A percentile compares a stretch with the other conserved stretches of the same genome.
Conservation (phyloP, 1,140 invertebrate genomes). For the Pachypeltis micranthus region DNA sequence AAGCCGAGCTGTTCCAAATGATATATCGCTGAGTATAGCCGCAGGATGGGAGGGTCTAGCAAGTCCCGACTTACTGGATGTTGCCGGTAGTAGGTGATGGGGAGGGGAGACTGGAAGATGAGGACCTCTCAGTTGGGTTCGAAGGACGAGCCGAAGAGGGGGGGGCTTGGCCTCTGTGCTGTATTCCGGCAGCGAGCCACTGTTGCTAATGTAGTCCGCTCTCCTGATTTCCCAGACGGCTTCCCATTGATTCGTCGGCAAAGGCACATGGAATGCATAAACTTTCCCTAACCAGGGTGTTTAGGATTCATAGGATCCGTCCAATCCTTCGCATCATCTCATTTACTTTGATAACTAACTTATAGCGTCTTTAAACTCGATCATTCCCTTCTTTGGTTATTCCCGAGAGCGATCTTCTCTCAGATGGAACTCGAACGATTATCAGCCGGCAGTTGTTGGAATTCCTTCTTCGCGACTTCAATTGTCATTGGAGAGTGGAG, state of each 20-base stretch:
- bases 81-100: neutral
- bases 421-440: no score
- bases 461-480: no score
- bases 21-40: neutral
- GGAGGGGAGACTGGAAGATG: neutral
- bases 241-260: slow-evolving; percentile 12
- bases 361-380: slow-evolving; percentile 9
- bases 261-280: slow-evolving; percentile 11
- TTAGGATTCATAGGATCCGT: slow-evolving; percentile 12
- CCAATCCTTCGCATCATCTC: slow-evolving; percentile 1
- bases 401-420: no score
- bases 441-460: no score
- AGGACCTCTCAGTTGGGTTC: neutral
- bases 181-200: neutral
- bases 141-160: neutral
- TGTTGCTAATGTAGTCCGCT: slow-evolving; percentile 2
- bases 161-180: neutral
- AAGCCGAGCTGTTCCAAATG: neutral
- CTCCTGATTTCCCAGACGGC: slow-evolving; percentile 15
- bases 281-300: slow-evolving; percentile 14
- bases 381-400: neutral
- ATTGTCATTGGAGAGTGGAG: no score
- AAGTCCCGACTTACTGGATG: neutral
- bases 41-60: neutral
- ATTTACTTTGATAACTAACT: slow-evolving; percentile 15